Evolutionary conservation across 2,888 invertebrate genomes (phyloP), one percentile per base, ranked within the genome.

Genomic region (Agrotis puta): DNA sequence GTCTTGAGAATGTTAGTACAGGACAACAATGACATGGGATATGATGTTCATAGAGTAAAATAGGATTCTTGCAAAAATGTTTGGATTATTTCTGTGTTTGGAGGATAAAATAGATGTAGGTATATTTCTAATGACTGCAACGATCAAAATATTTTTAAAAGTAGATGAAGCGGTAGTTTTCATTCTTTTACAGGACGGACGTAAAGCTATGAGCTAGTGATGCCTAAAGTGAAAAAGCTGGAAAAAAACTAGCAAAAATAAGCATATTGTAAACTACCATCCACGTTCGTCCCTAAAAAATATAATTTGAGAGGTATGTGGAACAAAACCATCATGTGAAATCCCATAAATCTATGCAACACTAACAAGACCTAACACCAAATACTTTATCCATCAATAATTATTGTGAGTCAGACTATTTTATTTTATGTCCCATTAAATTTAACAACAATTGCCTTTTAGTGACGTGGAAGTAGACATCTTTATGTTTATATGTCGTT

Each of bases 371-470:
- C 58, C 74, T 82, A 80, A 74, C 65, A 82, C 77, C 64, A 67
- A 81, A 85, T 77, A 83, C 72, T 81, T 86, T 83, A 88, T 85
- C 84, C 83, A 80, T 89, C 88, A 88, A 88, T 87, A 92, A 93
- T 93, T 92, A 93, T 88, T 88, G 81, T 91, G 91, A 92, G 86
- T 91, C 90, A 86, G 85, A 84, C 89, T 87, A 88, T 92, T 94
- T 93, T 93, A 93, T 94, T 95, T 95, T 92, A 94, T 92, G 92
- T 79, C 78, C 88, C 92, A 93, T 95, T 91, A 95, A 94, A 93
- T 95, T 95, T 95, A 95, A 95, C 94, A 94, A 95, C 94, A 94
- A 95, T 94, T 91, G 91, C 91, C 90, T 94, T 92, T 94, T 92
- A 93, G 93, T 94, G 94, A 93, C 90, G 89, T 87, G 88, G 88